Conservation (phyloP, 2,797 vertebrate species). For the Pogonophryne albipinna region DNA sequence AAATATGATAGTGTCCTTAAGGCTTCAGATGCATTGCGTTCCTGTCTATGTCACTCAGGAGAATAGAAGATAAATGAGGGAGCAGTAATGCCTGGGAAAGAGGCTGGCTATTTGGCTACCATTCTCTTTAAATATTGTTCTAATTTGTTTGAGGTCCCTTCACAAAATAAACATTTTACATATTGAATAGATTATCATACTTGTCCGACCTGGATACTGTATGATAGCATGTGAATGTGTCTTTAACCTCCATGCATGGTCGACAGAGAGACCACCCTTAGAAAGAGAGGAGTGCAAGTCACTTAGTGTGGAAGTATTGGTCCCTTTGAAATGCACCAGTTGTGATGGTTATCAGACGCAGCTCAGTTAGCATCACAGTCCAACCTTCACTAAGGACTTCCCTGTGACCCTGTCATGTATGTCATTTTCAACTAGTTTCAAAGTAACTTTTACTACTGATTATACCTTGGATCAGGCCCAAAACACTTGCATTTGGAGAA, state of each 20-base stretch:
- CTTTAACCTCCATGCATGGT: constrained; percentile 76
- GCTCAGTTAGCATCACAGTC: constrained; percentile 67
- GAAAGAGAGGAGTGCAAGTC: constrained; percentile 70
- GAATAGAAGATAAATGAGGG: constrained; percentile 81
- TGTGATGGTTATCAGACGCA: constrained; percentile 77
- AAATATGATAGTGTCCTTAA: constrained; percentile 50
- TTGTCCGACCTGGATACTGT: constrained; percentile 81
- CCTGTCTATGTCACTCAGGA: constrained; percentile 69
- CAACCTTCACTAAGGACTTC: constrained; percentile 65
- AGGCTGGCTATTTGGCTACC: constrained; percentile 76
- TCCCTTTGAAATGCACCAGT: constrained; percentile 82
- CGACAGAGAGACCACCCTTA: constrained; percentile 74
- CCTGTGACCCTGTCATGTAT: constrained; percentile 41
- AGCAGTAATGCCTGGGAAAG: constrained; percentile 81
- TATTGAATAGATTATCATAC: constrained; percentile 84
- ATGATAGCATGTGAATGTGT: constrained; percentile 85
- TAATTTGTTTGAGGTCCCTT: constrained; percentile 81
- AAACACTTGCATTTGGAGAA: too few species aligned
- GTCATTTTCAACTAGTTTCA: constrained; percentile 13
- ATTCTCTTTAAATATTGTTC: constrained; percentile 86
- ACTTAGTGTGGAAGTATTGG: constrained; percentile 77
- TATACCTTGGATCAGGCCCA: not conserved
- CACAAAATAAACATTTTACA: constrained; percentile 85
- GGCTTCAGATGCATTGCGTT: constrained; percentile 64
- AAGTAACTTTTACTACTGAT: constrained; percentile 5